These are phyloP conservation scores for Oreonectes daqikongensis DNA, from an alignment of 2,797 vertebrate genomes.

Conservation along the genomic window DNA sequence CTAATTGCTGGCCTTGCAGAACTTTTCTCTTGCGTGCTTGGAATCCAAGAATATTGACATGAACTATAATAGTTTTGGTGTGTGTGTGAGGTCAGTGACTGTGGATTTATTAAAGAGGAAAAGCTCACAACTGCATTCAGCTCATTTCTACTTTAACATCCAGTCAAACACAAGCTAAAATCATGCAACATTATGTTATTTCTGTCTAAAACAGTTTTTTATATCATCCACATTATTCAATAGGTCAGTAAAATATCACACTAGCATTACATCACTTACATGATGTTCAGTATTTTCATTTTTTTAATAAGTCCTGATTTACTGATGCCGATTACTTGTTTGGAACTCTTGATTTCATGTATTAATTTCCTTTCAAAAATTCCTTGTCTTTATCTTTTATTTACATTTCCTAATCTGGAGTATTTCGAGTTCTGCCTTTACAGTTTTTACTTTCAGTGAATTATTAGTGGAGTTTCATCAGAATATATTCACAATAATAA, in stretches of 20 bases:
- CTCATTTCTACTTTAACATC: not conserved
- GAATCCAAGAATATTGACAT: constrained; percentile 80
- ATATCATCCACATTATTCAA: not conserved
- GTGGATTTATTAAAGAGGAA: not conserved
- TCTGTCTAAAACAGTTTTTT: not conserved
- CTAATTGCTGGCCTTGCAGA: not conserved
- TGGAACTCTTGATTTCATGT: not conserved
- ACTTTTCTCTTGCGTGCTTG: not conserved
- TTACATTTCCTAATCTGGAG: too few relatives aligned
- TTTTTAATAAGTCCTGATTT: not conserved
- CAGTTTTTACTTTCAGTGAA: too few relatives aligned
- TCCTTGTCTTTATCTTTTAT: too few relatives aligned
- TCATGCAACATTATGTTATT: too few relatives aligned
- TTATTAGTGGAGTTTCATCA: too few relatives aligned
- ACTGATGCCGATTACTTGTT: not conserved
- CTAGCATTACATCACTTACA: not conserved
- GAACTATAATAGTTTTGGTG: constrained; percentile 83
- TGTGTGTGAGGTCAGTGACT: constrained; percentile 36
- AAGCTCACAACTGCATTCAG: not conserved
- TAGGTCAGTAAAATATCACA: not conserved
- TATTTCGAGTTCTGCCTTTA: too few relatives aligned
- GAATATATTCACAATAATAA: too few relatives aligned
- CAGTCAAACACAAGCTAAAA: not conserved
- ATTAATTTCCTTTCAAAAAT: not conserved
- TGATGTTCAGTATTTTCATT: not conserved